A percentile compares a stretch with the other conserved stretches of the same genome.
phyloP scores from a whole-genome alignment of 2,797 vertebrate species.

The Semotilus atromaculatus region DNA sequence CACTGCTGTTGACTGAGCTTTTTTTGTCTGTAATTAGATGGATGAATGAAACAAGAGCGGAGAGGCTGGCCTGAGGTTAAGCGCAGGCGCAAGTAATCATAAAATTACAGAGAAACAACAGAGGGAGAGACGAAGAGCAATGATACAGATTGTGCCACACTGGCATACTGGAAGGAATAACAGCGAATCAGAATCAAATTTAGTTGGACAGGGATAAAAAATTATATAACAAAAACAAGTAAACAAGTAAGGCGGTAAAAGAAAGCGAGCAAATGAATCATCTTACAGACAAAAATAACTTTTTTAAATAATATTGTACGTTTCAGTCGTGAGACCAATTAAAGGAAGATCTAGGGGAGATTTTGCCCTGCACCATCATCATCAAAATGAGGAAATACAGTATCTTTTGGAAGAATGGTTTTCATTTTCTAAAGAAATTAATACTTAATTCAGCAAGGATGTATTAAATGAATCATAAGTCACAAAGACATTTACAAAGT shows the following conservation, averaged over 20 bases:
- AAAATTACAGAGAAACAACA: slow-evolving; percentile 16
- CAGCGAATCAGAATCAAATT: slow-evolving; percentile 29
- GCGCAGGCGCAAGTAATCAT: neutral
- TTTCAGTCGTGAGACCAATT: neutral
- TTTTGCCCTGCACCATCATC: neutral
- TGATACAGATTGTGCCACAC: slow-evolving; percentile 7
- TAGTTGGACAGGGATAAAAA: slow-evolving; percentile 12
- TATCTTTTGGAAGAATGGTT: neutral
- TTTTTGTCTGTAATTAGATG: slow-evolving; percentile 20
- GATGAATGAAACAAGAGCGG: slow-evolving; percentile 13
- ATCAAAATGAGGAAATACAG: neutral
- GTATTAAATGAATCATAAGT: neutral
- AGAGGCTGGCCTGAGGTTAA: slow-evolving; percentile 24
- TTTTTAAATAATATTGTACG: no score
- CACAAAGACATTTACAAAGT: neutral
- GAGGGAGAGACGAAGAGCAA: neutral
- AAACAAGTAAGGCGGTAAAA: slow-evolving; percentile 13
- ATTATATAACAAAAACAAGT: neutral
- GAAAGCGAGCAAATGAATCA: slow-evolving; percentile 40
- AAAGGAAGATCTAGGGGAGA: neutral
- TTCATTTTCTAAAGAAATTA: neutral
- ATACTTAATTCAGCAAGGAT: neutral
- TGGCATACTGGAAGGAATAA: slow-evolving; percentile 20
- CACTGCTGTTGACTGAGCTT: slow-evolving; percentile 17
- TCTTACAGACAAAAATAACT: slow-evolving; percentile 42